phyloP scores from a whole-genome alignment of 2,113 vertebrate genomes.

The Marmota flaviventris region DNA sequence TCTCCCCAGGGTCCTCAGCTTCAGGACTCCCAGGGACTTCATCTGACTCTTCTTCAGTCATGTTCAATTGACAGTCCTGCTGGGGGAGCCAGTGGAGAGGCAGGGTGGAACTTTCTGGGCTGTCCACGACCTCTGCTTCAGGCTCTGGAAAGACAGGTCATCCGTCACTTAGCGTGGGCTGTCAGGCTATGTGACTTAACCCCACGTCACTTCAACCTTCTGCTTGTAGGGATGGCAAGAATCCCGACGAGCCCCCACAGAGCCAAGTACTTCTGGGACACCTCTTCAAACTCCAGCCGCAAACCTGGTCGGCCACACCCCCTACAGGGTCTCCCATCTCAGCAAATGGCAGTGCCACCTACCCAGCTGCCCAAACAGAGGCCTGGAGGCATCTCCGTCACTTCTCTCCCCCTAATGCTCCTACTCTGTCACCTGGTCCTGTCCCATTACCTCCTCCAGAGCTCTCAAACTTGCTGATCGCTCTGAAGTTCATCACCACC shows the following conservation, averaged over 20 bases:
- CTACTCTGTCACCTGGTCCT: background rate
- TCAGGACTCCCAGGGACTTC: background rate
- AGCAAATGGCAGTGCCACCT: background rate
- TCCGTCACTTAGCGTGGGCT: background rate
- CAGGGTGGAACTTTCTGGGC: constrained; percentile 18
- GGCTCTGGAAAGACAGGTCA: constrained; percentile 82
- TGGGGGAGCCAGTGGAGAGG: constrained; percentile 63
- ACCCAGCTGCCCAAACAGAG: background rate
- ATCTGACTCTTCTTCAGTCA: constrained; percentile 82
- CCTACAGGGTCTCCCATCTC: background rate
- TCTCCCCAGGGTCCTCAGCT: background rate
- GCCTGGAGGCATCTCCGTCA: background rate
- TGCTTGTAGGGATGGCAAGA: background rate
- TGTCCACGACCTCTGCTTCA: constrained; percentile 75
- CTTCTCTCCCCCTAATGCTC: too few relatives aligned
- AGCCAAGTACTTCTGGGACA: background rate
- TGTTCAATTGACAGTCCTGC: constrained; percentile 64
- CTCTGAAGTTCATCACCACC: background rate
- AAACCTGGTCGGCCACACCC: background rate
- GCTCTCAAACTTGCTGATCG: background rate
- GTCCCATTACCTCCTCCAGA: background rate
- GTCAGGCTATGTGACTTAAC: background rate
- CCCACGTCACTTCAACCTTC: background rate
- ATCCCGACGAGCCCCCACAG: background rate
- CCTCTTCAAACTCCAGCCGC: background rate